Conservation (phyloP, 2,113 vertebrate species). For the Emydura subglobosa region DNA sequence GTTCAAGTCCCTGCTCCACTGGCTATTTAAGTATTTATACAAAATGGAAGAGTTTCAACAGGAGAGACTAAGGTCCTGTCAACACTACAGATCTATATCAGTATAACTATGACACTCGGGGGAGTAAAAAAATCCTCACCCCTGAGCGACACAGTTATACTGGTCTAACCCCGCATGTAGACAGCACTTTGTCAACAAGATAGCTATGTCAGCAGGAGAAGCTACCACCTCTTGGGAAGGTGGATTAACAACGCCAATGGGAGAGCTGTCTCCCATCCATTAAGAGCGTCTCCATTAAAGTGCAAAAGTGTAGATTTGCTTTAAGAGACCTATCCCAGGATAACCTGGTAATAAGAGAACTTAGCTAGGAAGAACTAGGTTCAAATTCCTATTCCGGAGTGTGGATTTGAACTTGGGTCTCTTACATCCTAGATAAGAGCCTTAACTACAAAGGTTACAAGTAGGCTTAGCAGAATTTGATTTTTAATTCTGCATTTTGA, state of each 20-base stretch:
- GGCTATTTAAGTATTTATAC: background rate
- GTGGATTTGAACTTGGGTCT: background rate
- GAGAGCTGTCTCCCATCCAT: background rate
- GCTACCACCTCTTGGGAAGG: no score
- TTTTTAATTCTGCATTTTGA: background rate
- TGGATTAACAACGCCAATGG: no score
- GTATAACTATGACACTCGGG: background rate
- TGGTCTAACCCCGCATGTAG: background rate
- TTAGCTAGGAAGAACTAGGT: background rate
- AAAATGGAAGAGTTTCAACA: background rate
- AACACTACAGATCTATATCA: background rate
- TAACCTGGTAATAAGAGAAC: background rate
- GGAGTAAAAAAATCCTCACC: background rate
- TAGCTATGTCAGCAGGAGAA: no score
- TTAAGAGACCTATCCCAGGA: background rate
- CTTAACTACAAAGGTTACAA: background rate
- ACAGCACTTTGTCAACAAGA: background rate
- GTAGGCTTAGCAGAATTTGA: background rate
- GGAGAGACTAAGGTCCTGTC: background rate
- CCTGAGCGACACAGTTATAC: background rate
- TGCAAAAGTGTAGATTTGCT: background rate
- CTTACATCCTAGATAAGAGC: background rate
- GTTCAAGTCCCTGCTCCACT: background rate
- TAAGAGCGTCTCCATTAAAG: background rate
- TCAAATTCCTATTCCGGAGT: background rate